Conservation (phyloP, 2,888 invertebrate genomes). For the Acrocyrtus sp. region DNA sequence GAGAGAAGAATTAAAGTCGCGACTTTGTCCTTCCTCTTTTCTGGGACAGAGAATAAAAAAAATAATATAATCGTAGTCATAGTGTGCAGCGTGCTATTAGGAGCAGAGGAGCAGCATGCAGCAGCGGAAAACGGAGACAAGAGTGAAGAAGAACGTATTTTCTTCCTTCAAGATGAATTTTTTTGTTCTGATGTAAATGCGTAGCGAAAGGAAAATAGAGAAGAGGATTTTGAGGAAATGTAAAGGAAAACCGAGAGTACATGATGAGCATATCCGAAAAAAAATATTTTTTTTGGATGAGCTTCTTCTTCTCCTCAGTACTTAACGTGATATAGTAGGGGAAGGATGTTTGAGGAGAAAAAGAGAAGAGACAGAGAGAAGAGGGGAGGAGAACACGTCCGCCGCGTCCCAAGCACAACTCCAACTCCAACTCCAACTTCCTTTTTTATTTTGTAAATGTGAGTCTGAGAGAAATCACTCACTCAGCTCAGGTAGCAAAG, state of each 20-base stretch:
- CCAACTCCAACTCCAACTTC: too few species aligned
- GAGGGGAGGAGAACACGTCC: too few species aligned
- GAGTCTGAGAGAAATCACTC: too few species aligned
- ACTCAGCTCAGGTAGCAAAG: too few species aligned
- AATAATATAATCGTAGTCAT: neutral
- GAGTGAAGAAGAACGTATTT: neutral
- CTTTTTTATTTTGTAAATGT: too few species aligned
- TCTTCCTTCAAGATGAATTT: too few species aligned
- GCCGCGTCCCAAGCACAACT: too few species aligned
- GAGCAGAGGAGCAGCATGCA: neutral
- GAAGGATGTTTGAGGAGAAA: conserved; percentile 21
- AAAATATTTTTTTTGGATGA: conserved; percentile 12
- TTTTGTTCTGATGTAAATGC: too few species aligned
- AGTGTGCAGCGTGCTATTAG: neutral
- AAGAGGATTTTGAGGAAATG: too few species aligned
- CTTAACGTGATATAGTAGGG: conserved; percentile 35
- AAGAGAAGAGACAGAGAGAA: neutral
- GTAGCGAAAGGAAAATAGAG: too few species aligned
- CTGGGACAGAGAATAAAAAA: conserved; percentile 25
- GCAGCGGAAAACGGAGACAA: neutral
- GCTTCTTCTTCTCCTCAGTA: conserved; percentile 15
- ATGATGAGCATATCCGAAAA: too few species aligned
- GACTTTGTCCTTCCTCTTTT: conserved; percentile 38
- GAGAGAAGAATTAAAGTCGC: too few species aligned
- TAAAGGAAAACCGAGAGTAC: conserved; percentile 14